Evolutionary conservation across 2,113 vertebrate species (phyloP).

Genomic region (Clarias magur): DNA sequence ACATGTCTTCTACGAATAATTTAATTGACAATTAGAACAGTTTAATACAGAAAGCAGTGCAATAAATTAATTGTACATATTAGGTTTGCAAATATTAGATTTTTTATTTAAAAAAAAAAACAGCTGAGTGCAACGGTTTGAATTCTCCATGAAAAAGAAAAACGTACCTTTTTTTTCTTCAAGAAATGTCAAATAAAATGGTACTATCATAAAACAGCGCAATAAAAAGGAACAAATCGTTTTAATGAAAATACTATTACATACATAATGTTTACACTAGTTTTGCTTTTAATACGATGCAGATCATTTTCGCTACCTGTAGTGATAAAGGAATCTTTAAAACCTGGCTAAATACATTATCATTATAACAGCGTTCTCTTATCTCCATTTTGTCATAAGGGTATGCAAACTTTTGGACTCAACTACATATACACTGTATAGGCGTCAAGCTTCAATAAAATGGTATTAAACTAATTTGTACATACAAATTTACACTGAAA

Average conservation of each 20-base stretch:
- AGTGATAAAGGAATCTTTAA: not conserved
- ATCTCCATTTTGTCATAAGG: not conserved
- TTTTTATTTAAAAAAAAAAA: not conserved
- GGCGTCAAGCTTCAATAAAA: not conserved
- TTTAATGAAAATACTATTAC: not conserved
- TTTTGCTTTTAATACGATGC: not conserved
- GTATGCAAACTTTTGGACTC: not conserved
- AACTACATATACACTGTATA: not conserved
- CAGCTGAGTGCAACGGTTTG: not conserved
- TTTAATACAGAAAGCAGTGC: not conserved
- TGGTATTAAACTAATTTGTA: not conserved
- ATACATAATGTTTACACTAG: not conserved
- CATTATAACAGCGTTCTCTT: not conserved
- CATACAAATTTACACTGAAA: not conserved
- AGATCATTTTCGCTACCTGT: not conserved
- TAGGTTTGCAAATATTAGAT: not conserved
- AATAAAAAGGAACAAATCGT: not conserved
- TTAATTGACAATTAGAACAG: not conserved
- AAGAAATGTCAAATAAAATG: not conserved
- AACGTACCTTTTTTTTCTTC: not conserved
- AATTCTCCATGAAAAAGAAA: not conserved
- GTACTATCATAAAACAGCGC: not conserved
- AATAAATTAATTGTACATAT: not conserved
- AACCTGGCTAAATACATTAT: not conserved
- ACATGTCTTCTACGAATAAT: not conserved